Conservation (phyloP, 2,113 vertebrate species). For the Rynchops niger region DNA sequence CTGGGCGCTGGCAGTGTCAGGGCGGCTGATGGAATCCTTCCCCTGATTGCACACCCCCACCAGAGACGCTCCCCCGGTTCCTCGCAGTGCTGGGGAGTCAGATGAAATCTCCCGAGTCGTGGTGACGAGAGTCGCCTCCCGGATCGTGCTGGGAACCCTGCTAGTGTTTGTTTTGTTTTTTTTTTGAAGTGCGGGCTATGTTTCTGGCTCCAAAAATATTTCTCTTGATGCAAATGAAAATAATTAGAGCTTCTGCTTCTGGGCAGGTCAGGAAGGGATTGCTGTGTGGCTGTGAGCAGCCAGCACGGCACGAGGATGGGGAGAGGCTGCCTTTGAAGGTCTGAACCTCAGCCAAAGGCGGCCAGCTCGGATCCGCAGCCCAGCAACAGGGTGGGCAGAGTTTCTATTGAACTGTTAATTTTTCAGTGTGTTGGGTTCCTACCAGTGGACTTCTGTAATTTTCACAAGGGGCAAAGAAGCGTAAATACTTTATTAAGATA, state of each 20-base stretch:
- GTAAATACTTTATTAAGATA: not conserved
- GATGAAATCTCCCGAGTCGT: not conserved
- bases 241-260: constrained; percentile 45
- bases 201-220: constrained; percentile 30
- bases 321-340: not conserved
- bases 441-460: not conserved
- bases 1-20: not conserved
- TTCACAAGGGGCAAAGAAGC: not conserved
- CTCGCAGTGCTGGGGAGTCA: not conserved
- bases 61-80: not conserved
- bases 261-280: constrained; percentile 43
- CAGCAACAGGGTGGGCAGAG: not conserved
- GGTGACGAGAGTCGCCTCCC: not conserved
- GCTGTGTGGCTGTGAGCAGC: not conserved
- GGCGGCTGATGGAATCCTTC: not conserved
- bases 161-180: not conserved
- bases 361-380: not conserved
- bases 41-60: not conserved
- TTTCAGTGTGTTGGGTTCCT: not conserved
- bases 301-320: not conserved
- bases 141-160: not conserved
- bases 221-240: constrained; percentile 37
- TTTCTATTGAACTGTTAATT: not conserved
- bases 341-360: not conserved
- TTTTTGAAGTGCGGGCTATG: not conserved